Evolutionary conservation across 2,797 vertebrate species (phyloP).

Genomic region (Sparidentex hasta): DNA sequence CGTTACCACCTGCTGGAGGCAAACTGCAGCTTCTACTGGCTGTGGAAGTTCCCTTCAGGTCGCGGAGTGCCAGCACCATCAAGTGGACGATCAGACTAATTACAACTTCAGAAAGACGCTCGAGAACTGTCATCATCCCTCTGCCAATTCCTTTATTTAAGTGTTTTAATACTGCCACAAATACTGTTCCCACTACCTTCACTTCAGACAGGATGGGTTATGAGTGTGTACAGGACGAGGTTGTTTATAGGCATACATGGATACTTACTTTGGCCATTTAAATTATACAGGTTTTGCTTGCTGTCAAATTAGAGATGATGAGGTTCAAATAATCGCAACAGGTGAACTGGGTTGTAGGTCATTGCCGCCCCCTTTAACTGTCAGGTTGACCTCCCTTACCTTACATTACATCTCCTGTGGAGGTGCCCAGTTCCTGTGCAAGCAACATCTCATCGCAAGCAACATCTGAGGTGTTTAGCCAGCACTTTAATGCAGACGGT

Average conservation of each 20-base stretch:
- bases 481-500: constrained; percentile 92
- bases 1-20: neutral
- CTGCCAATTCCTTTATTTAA: neutral
- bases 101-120: constrained; percentile 11
- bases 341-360: too few species aligned
- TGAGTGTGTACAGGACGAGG: too few species aligned
- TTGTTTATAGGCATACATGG: neutral
- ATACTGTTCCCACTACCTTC: neutral
- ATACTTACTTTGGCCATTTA: neutral
- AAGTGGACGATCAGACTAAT: constrained; percentile 57
- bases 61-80: constrained; percentile 68
- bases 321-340: constrained; percentile 16
- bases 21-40: neutral
- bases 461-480: constrained; percentile 90
- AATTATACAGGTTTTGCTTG: neutral
- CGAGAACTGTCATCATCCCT: neutral
- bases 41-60: neutral
- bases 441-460: constrained; percentile 87
- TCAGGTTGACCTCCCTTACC: constrained; percentile 86
- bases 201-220: neutral
- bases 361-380: neutral
- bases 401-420: constrained; percentile 89
- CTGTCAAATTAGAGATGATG: neutral
- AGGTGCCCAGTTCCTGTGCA: constrained; percentile 84
- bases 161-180: constrained; percentile 3